These are phyloP conservation scores for Syngnathus scovelli DNA, from an alignment of 2,113 vertebrate species.

Conservation along the genomic window DNA sequence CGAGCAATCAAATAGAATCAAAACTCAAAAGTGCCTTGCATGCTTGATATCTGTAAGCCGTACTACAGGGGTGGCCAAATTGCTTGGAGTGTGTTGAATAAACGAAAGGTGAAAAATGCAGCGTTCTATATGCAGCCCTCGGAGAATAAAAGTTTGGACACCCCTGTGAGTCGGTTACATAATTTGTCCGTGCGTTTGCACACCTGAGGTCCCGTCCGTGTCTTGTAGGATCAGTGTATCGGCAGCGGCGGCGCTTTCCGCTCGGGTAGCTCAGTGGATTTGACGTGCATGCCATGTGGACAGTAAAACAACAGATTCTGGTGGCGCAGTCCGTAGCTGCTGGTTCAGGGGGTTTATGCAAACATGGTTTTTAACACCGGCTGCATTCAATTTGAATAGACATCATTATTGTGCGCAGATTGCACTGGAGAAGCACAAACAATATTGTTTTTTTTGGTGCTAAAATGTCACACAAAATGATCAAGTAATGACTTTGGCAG, in stretches of 20 bases:
- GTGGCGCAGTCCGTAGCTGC: conserved; percentile 18
- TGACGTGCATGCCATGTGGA: conserved; percentile 45
- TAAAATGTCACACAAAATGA: background rate
- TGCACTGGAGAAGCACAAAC: background rate
- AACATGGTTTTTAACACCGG: conserved; percentile 38
- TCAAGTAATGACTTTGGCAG: background rate
- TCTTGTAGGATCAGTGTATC: conserved; percentile 44
- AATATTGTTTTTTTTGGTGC: background rate
- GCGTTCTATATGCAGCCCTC: background rate
- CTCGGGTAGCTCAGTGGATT: background rate
- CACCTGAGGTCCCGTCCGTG: conserved; percentile 44
- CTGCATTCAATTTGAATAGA: background rate
- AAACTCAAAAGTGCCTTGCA: conserved; percentile 22
- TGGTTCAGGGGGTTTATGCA: conserved; percentile 38
- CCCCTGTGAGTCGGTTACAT: conserved; percentile 35
- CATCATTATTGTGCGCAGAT: background rate
- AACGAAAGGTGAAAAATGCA: background rate
- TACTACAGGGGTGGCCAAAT: too few relatives aligned
- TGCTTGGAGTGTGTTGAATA: background rate
- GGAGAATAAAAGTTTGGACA: background rate
- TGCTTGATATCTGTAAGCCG: conserved; percentile 9
- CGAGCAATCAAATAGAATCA: background rate
- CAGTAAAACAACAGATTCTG: conserved; percentile 21
- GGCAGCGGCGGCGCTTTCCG: conserved; percentile 13
- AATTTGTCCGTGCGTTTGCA: conserved; percentile 41